These are phyloP conservation scores for Gonioctena quinquepunctata DNA, from an alignment of 1,140 invertebrate species.

Conservation along the genomic window DNA sequence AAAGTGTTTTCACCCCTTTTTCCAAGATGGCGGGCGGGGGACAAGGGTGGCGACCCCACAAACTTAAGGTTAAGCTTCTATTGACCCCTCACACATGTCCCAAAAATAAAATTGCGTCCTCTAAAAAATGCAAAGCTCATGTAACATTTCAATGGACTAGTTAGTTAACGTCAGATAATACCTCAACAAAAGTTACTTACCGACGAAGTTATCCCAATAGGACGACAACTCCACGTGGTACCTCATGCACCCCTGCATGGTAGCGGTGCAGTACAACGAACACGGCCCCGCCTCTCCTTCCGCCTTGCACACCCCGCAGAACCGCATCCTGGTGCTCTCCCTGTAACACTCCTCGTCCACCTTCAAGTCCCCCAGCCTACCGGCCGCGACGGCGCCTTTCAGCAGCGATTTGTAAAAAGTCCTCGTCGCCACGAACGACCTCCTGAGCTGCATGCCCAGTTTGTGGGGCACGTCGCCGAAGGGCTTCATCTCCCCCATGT, in stretches of 20 bases:
- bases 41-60: no score
- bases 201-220: constrained; percentile 91
- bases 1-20: no score
- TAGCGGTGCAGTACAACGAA: constrained; percentile 85
- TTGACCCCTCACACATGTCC: no score
- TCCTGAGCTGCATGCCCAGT: constrained; percentile 82
- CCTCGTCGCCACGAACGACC: constrained; percentile 91
- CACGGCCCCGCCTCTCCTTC: constrained; percentile 71
- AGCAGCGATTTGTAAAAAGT: constrained; percentile 89
- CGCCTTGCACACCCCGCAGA: constrained; percentile 83
- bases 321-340: constrained; percentile 81
- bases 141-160: no score
- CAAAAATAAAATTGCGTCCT: no score
- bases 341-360: constrained; percentile 73
- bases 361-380: constrained; percentile 79
- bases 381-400: constrained; percentile 81
- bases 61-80: no score
- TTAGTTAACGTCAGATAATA: no score
- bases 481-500: constrained; percentile 91
- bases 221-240: constrained; percentile 81
- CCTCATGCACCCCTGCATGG: constrained; percentile 86
- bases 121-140: no score
- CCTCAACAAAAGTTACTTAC: no score
- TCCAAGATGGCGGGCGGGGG: no score
- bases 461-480: constrained; percentile 94